Evolutionary conservation across 2,113 vertebrate genomes (phyloP), one percentile per base, ranked within the genome.

Genomic region (Nannospalax galili): DNA sequence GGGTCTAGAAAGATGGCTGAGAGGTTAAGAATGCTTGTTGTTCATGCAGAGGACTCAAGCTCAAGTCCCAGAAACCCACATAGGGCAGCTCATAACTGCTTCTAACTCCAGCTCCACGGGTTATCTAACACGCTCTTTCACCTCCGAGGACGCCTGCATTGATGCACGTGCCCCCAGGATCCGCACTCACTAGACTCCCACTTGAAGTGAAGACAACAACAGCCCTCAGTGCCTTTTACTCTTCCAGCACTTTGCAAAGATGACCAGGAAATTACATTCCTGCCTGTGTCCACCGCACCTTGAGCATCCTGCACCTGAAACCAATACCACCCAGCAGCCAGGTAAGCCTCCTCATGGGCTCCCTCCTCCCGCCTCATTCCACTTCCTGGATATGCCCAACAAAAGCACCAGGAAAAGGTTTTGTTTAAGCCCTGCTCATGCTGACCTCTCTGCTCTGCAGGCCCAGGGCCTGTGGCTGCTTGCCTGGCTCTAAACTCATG

Each of bases 401-500:
- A 58, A 58, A 65, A 56, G 28, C 69, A 56, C 19, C 0, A 17
- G 58, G 65, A 30, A 42, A 80, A 14, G 48, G 32, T 8, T 15
- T 26, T 9, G 30, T 7, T n/a, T 15, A 74, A 5, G 26, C 4
- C 19, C 40, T 0, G 3, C 56, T 16, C 72, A 30, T 30, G 15
- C 37, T 7, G 42, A 40, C n/a, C 52, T 52, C 69, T 1, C 52
- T 0, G 0, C 0, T 7, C 35, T 3, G n/a, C 7, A 14, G 1
- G 8, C 35, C 84, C 5, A 12, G 81, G 37, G 70, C n/a, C 30
- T 62, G 30, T 2, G 40, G 90, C 40, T 17, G 24, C 48, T 9
- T 28, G 3, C 19, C 48, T 2, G 10, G 8, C 16, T 56, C 62
- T 70, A 32, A 52, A 64, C 0, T 1, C 74, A 88, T 0, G 7